These are phyloP conservation scores for Ophion costatus DNA, from an alignment of 2,888 invertebrate species.

Conservation along the genomic window DNA sequence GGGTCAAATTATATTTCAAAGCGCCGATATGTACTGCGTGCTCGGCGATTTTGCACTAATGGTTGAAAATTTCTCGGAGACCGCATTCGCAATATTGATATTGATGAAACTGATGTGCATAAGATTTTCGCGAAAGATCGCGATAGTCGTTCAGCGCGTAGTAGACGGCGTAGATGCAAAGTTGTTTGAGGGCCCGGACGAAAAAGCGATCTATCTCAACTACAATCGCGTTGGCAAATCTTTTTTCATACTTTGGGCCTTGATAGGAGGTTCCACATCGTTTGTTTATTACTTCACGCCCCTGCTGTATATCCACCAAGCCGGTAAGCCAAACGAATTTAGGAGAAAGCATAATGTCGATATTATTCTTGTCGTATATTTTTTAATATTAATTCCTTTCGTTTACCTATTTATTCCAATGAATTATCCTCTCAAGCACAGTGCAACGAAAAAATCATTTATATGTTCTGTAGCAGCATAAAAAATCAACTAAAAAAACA, in stretches of 20 bases:
- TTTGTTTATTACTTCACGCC: conserved; percentile 35
- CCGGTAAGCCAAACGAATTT: conserved; percentile 19
- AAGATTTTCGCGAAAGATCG: conserved; percentile 36
- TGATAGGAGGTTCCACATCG: not conserved
- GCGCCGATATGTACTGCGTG: conserved; percentile 27
- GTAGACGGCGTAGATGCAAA: conserved; percentile 9
- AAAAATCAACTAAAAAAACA: too few relatives aligned
- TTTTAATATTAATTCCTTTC: not conserved
- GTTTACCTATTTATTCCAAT: not conserved
- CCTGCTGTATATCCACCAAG: conserved; percentile 9
- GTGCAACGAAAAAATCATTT: too few relatives aligned
- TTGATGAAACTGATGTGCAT: conserved; percentile 7
- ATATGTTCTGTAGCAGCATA: too few relatives aligned
- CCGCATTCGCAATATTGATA: not conserved
- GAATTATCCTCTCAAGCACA: too few relatives aligned
- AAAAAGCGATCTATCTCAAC: conserved; percentile 40
- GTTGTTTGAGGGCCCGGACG: conserved; percentile 15
- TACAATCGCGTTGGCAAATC: conserved; percentile 31
- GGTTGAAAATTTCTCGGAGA: conserved; percentile 44
- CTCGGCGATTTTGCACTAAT: conserved; percentile 33
- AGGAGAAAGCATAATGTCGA: not conserved
- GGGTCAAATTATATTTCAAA: conserved; percentile 26
- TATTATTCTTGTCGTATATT: not conserved
- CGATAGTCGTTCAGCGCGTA: conserved; percentile 2
- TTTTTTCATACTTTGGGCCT: not conserved